Conservation (phyloP, 2,797 vertebrate species). For the Phrynocephalus guinanensis region DNA sequence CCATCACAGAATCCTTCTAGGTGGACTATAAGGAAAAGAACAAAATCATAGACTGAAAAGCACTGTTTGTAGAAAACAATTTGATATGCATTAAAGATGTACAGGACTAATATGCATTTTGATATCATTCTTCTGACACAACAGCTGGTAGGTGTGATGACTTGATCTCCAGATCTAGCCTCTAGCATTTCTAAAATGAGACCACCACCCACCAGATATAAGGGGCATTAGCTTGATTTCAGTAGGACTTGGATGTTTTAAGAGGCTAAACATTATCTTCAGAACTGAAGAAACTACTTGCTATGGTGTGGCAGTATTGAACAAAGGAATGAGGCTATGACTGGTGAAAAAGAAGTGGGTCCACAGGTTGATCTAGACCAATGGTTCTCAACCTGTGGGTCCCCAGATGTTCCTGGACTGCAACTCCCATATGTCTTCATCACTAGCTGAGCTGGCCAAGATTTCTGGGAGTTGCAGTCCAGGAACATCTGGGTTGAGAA, state of each 20-base stretch:
- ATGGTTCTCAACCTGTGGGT: too few species aligned
- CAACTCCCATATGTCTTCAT: too few species aligned
- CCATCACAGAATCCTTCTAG: conserved; percentile 86
- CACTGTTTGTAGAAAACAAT: not conserved
- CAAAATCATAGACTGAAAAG: not conserved
- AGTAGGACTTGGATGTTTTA: not conserved
- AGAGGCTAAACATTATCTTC: not conserved
- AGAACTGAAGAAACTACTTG: not conserved
- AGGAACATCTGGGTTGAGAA: too few species aligned
- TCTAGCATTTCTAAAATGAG: too few species aligned
- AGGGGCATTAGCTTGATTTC: not conserved
- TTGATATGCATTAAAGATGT: not conserved
- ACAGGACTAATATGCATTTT: conserved; percentile 13
- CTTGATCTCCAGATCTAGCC: not conserved
- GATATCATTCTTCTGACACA: not conserved
- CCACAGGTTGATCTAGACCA: too few species aligned
- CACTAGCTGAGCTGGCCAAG: too few species aligned
- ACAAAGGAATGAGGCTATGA: not conserved
- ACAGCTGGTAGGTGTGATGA: not conserved
- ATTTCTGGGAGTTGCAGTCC: too few species aligned
- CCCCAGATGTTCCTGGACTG: too few species aligned
- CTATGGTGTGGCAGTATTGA: not conserved
- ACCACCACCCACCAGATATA: not conserved
- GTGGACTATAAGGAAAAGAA: conserved; percentile 81
- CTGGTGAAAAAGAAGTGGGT: not conserved